phyloP scores from a whole-genome alignment of 2,797 vertebrate species.

The Falco peregrinus region DNA sequence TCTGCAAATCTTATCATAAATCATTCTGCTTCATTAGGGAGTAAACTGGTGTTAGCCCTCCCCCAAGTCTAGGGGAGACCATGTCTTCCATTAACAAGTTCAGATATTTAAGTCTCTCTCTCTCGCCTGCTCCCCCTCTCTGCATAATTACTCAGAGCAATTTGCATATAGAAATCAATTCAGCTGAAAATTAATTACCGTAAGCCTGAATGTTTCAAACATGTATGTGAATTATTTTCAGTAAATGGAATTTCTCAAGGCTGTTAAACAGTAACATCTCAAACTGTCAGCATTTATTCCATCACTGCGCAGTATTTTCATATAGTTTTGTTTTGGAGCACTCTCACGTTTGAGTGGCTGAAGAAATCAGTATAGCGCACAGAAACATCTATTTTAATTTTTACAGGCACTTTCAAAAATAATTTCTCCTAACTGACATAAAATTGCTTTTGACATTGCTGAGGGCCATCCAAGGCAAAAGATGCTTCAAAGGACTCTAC shows the following conservation, averaged over 20 bases:
- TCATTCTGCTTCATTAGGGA: conserved; percentile 35
- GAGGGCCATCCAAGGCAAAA: conserved; percentile 10
- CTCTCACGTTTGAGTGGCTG: neutral
- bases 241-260: conserved; percentile 63
- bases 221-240: conserved; percentile 68
- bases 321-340: conserved; percentile 4
- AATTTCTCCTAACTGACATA: neutral
- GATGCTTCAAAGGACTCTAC: conserved; percentile 1
- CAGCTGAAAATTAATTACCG: conserved; percentile 67
- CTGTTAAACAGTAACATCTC: conserved; percentile 57
- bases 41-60: neutral
- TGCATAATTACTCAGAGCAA: conserved; percentile 25
- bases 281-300: conserved; percentile 29
- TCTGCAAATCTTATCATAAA: conserved; percentile 24
- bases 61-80: neutral
- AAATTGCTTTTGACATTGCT: conserved; percentile 31
- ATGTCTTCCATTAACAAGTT: neutral
- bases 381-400: conserved; percentile 41
- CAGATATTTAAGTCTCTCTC: conserved; percentile 29
- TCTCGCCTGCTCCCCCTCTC: neutral
- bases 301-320: neutral
- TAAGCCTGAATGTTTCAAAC: conserved; percentile 57
- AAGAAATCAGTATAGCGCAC: neutral
- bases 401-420: conserved; percentile 7
- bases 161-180: conserved; percentile 65